Evolutionary conservation across 2,888 invertebrate species (phyloP).

Genomic region (Therioaphis trifolii): DNA sequence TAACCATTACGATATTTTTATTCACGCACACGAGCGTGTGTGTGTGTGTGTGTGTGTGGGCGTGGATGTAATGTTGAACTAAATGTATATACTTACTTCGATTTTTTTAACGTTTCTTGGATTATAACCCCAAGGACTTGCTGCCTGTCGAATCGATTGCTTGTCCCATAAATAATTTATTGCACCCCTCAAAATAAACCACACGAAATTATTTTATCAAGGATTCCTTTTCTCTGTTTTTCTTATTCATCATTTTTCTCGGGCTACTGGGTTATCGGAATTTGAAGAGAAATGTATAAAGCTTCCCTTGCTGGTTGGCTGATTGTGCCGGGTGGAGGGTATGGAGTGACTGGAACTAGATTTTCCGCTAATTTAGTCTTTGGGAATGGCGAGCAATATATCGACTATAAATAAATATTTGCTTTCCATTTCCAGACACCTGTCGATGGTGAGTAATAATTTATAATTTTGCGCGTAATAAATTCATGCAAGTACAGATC

Average conservation of each 20-base stretch:
- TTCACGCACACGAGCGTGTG: neutral
- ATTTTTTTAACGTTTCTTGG: slow-evolving; percentile 39
- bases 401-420: slow-evolving; percentile 44
- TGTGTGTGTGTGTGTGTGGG: neutral
- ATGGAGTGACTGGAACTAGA: neutral
- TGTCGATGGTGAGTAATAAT: slow-evolving; percentile 19
- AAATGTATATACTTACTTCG: slow-evolving; percentile 34
- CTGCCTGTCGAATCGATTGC: slow-evolving; percentile 56
- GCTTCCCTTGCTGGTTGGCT: neutral
- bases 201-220: slow-evolving; percentile 43
- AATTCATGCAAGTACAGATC: slow-evolving; percentile 14
- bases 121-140: slow-evolving; percentile 58
- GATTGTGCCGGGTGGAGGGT: neutral
- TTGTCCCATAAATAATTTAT: slow-evolving; percentile 49
- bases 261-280: neutral
- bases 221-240: slow-evolving; percentile 14
- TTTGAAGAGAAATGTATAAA: neutral
- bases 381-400: neutral
- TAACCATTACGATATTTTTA: slow-evolving; percentile 36
- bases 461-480: slow-evolving; percentile 5
- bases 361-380: neutral
- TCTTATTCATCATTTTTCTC: neutral
- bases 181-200: slow-evolving; percentile 40
- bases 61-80: slow-evolving; percentile 12
- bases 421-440: slow-evolving; percentile 14